Conservation (phyloP, 2,113 vertebrate genomes). For the Macrotus californicus region DNA sequence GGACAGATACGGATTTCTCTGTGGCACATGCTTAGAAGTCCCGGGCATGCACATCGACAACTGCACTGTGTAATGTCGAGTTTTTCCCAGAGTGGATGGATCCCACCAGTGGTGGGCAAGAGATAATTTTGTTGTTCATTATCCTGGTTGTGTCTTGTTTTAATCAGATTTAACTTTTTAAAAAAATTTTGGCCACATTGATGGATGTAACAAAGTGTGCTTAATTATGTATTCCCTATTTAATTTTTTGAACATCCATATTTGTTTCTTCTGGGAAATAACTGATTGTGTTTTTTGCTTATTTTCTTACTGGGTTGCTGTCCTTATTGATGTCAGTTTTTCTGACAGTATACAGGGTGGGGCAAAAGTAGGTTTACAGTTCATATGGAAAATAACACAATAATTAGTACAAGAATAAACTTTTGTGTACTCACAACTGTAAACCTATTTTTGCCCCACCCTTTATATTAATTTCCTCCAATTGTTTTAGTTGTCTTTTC, state of each 20-base stretch:
- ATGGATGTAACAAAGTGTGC: not conserved
- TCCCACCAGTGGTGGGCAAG: not conserved
- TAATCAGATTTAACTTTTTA: not conserved
- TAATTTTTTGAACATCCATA: not conserved
- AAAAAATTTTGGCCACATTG: not conserved
- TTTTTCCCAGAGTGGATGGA: not conserved
- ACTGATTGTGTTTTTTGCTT: not conserved
- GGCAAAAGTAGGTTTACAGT: not conserved
- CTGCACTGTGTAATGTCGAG: not conserved
- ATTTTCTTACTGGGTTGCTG: not conserved
- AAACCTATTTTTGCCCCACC: not conserved
- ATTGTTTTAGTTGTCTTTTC: constrained; percentile 12
- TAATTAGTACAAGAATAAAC: too few relatives aligned
- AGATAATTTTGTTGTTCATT: not conserved
- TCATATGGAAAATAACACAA: too few relatives aligned
- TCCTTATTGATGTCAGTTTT: not conserved
- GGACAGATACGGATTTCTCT: not conserved
- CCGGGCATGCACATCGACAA: not conserved
- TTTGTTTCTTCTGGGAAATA: constrained; percentile 12
- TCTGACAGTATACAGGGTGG: not conserved
- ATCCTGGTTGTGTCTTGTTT: not conserved
- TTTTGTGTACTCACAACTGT: not conserved
- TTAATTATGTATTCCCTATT: not conserved
- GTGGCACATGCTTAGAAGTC: not conserved
- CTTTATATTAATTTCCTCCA: not conserved